Evolutionary conservation across 2,888 invertebrate species (phyloP).

Genomic region (Rotaria magnacalcarata): DNA sequence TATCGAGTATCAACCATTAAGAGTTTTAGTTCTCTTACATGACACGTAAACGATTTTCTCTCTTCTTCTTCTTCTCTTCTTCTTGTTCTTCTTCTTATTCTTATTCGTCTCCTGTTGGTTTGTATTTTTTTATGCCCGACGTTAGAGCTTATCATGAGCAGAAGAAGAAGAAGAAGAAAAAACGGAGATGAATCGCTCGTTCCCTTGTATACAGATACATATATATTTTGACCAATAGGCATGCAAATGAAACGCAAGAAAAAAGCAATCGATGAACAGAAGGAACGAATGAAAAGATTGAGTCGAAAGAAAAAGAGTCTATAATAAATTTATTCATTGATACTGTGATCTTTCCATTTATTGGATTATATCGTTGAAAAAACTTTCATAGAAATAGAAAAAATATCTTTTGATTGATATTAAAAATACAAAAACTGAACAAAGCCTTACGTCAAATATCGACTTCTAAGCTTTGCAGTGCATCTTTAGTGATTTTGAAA

Average conservation of each 20-base stretch:
- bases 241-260: background rate
- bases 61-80: background rate
- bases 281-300: background rate
- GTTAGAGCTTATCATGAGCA: background rate
- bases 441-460: no score
- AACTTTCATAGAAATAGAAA: no score
- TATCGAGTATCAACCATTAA: slow-evolving; percentile 23
- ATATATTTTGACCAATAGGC: background rate
- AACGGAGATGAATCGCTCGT: background rate
- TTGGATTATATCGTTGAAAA: background rate
- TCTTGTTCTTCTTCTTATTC: background rate
- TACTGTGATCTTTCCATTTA: background rate
- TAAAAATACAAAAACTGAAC: no score
- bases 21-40: background rate
- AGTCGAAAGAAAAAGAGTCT: background rate
- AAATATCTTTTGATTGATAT: no score
- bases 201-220: background rate
- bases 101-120: background rate
- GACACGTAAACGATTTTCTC: background rate
- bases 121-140: background rate
- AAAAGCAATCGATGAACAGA: background rate
- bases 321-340: background rate
- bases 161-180: background rate
- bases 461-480: no score
- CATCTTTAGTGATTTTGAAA: no score